A percentile compares a stretch with the other conserved stretches of the same genome.
Evolutionary conservation across 2,113 vertebrate genomes (phyloP).

Genomic region (Smithornis capensis): DNA sequence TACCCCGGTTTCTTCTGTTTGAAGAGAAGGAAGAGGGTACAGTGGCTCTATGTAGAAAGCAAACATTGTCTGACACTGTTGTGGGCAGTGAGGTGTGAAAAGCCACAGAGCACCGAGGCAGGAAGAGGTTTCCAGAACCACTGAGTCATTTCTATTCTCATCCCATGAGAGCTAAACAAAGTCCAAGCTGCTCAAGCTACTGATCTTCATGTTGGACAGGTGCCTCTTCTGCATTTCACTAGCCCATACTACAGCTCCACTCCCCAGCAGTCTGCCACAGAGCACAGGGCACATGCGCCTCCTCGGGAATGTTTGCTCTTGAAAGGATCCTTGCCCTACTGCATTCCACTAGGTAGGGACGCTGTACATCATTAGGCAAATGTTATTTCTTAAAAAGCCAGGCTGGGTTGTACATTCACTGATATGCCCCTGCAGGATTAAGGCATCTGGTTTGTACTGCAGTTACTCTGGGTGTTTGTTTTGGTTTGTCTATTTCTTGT

Average conservation of each 20-base stretch:
- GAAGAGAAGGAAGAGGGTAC: not conserved
- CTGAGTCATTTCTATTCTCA: not conserved
- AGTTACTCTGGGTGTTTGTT: not conserved
- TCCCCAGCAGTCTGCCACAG: not conserved
- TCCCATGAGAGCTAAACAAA: not conserved
- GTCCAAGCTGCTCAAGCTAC: not conserved
- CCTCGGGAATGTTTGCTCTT: not conserved
- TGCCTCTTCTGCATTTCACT: not conserved
- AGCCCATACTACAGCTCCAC: accelerated
- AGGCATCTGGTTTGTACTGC: not conserved
- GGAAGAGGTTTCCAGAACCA: not conserved
- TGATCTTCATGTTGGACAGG: not conserved
- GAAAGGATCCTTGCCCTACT: not conserved
- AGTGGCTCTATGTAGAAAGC: not conserved
- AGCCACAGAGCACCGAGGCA: not conserved
- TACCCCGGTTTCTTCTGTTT: not conserved
- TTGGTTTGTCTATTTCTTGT: not conserved
- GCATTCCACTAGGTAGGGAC: not conserved
- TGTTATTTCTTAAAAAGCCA: not conserved
- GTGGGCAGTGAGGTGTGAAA: not conserved
- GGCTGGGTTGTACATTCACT: not conserved
- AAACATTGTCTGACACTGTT: not conserved
- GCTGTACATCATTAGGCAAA: not conserved
- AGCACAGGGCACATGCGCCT: accelerated
- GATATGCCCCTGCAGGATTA: not conserved